Evolutionary conservation across 2,888 invertebrate genomes (phyloP), one percentile per base, ranked within the genome.

Genomic region (Dryobotodes eremita): DNA sequence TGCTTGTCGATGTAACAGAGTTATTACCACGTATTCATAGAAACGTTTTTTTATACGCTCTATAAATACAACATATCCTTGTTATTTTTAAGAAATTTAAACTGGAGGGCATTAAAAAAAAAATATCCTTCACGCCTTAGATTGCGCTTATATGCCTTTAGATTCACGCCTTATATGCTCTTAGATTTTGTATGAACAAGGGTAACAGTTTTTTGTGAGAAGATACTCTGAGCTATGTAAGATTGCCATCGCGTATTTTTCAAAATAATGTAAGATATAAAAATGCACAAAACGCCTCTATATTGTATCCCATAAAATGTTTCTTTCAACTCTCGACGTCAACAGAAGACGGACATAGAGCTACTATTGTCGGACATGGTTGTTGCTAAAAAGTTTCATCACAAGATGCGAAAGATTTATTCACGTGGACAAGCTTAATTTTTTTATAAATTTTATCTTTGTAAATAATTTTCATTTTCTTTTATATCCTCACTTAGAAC

Each of bases 1-100:
- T 70, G 69, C 42, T 80, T 61, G 73, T 26, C 61, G 8, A 71
- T 80, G n/a, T 36, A 46, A 31, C 42, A 68, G 23, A n/a, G 78
- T 13, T 31, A 46, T 55, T 23, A 26, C 3, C 3, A 1, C 2
- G 6, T 46, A 71, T 42, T 59, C 26, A 65, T 42, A n/a, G 4
- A 20, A 48, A 42, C 23, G 4, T 17, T 46, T 61, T 57, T 36
- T 53, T 64, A 23, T 17, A 50, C 17, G 4, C 4, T 23, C 1
- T 66, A 26, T n/a, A 48, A 31, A 17, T 50, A 20, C 2, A 10
- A 6, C 20, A 20, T 15, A 42, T 7, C 15, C 23, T 15, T 46
- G 17, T 46, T 6, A 26, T 74, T 55, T 55, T 55, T 10, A 31
- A 23, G 17, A 31, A 3, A 53, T 23, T 71, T 8, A 11, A 48